Conservation (phyloP, 2,888 invertebrate genomes). For the Limnephilus lunatus region DNA sequence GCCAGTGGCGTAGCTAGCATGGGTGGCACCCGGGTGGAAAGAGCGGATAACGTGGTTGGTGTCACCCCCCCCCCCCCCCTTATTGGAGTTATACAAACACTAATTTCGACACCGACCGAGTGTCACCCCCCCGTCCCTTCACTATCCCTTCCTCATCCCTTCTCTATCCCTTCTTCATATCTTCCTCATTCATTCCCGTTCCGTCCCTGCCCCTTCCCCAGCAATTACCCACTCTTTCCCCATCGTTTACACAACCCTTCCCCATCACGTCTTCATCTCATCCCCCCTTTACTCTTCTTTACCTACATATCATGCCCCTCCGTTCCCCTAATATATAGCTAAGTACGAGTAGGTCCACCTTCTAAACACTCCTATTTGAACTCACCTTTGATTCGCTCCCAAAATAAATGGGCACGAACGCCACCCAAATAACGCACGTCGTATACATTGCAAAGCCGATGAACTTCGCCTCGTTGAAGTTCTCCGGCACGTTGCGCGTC, state of each 20-base stretch:
- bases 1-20: no score
- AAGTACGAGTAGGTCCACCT: neutral
- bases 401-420: conserved; percentile 87
- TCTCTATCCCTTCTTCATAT: no score
- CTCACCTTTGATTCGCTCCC: conserved; percentile 80
- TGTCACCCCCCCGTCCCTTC: no score
- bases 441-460: conserved; percentile 91
- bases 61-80: neutral
- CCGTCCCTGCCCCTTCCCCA: neutral
- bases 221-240: neutral
- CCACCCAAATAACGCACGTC: conserved; percentile 87
- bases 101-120: fast-evolving
- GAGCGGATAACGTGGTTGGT: no score
- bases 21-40: no score
- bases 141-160: no score
- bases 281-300: neutral
- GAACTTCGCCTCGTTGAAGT: conserved; percentile 87
- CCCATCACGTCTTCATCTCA: neutral
- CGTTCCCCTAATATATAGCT: no score
- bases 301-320: no score
- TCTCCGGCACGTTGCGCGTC: conserved; percentile 87
- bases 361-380: neutral
- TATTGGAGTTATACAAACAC: no score
- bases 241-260: neutral
- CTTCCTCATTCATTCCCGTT: neutral